phyloP scores from a whole-genome alignment of 2,797 vertebrate genomes.

The Geotrypetes seraphini region DNA sequence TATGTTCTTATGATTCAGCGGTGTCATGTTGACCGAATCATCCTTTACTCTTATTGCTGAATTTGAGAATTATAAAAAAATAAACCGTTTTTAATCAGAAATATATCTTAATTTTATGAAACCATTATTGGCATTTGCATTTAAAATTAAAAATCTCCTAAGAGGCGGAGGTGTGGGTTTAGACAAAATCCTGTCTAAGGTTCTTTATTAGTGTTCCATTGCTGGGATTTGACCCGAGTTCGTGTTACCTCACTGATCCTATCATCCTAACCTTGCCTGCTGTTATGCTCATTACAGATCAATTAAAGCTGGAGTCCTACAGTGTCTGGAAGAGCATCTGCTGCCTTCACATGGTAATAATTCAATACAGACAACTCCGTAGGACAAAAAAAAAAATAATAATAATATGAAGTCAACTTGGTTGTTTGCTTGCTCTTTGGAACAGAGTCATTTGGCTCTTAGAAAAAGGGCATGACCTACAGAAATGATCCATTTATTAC shows the following conservation, averaged over 20 bases:
- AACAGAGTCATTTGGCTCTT: slow-evolving; percentile 52
- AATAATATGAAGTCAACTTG: slow-evolving; percentile 62
- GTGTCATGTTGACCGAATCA: too few species aligned
- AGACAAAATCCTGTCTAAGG: too few species aligned
- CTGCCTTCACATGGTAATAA: slow-evolving; percentile 75
- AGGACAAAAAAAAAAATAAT: slow-evolving; percentile 53
- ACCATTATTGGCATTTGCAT: too few species aligned
- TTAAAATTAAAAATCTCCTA: too few species aligned
- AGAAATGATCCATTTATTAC: slow-evolving; percentile 38
- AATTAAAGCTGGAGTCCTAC: slow-evolving; percentile 76
- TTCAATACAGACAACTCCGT: slow-evolving; percentile 66
- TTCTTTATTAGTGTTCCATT: too few species aligned
- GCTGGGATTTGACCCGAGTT: slow-evolving; percentile 29
- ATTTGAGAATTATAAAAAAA: too few species aligned
- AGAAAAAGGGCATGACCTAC: slow-evolving; percentile 23
- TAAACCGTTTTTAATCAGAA: too few species aligned
- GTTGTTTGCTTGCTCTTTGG: slow-evolving; percentile 50
- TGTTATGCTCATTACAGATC: slow-evolving; percentile 79
- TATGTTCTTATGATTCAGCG: too few species aligned
- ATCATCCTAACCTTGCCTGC: slow-evolving; percentile 75
- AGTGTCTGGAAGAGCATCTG: slow-evolving; percentile 82
- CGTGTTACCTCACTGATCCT: slow-evolving; percentile 54
- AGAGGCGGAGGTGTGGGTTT: too few species aligned
- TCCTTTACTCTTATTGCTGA: too few species aligned
- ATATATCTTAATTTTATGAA: too few species aligned